Percentiles rank a stretch among this genome's conserved stretches.
These are phyloP conservation scores for Epinotia demarniana DNA, from an alignment of 2,888 invertebrate species.

Conservation along the genomic window DNA sequence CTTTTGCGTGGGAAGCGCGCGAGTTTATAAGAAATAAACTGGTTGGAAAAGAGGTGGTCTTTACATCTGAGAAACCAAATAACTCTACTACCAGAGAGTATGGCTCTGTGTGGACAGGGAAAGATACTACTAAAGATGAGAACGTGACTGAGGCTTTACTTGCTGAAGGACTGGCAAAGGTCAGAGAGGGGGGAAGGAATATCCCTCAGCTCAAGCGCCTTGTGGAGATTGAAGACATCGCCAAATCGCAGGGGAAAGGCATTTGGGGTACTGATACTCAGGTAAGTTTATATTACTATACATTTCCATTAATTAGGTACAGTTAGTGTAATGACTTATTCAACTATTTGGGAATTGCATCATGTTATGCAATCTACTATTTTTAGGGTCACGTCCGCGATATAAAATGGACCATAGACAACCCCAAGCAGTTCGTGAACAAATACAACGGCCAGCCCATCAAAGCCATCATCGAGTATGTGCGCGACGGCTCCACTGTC, in stretches of 20 bases:
- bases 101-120: slow-evolving; percentile 93
- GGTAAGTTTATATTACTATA: slow-evolving; percentile 55
- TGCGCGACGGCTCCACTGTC: slow-evolving; percentile 98
- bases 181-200: slow-evolving; percentile 86
- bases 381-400: slow-evolving; percentile 90
- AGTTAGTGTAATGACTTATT: not conserved
- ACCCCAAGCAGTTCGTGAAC: slow-evolving; percentile 89
- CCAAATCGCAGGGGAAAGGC: slow-evolving; percentile 94
- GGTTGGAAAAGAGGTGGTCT: slow-evolving; percentile 95
- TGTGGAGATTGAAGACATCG: slow-evolving; percentile 94
- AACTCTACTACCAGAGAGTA: slow-evolving; percentile 93
- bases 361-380: not conserved
- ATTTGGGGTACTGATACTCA: slow-evolving; percentile 86
- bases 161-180: slow-evolving; percentile 94
- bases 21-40: slow-evolving; percentile 97
- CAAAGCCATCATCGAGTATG: slow-evolving; percentile 98
- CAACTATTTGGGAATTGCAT: not conserved
- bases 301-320: not conserved
- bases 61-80: slow-evolving; percentile 92
- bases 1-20: slow-evolving; percentile 98
- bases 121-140: slow-evolving; percentile 90
- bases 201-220: slow-evolving; percentile 88
- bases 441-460: slow-evolving; percentile 93
- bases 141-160: slow-evolving; percentile 95
- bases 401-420: slow-evolving; percentile 95